Conservation (phyloP, 2,888 invertebrate genomes). For the Hipparchia sbordonii region DNA sequence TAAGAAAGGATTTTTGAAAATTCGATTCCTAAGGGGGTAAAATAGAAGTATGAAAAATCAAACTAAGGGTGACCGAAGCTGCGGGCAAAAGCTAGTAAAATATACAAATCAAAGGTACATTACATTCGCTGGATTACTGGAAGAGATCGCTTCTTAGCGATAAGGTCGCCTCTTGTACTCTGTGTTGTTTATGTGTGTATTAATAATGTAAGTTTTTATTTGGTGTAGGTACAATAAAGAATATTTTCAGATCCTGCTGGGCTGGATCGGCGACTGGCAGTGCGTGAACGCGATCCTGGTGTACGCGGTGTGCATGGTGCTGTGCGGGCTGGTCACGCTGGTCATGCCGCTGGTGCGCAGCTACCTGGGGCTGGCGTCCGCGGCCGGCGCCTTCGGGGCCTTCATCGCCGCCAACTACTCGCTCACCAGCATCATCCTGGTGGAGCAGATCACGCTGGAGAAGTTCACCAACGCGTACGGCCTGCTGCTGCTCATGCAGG, state of each 20-base stretch:
- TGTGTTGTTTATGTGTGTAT: no score
- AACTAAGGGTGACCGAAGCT: no score
- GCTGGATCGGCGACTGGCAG: constrained; percentile 93
- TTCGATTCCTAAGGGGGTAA: no score
- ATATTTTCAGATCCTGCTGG: constrained; percentile 88
- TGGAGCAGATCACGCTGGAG: constrained; percentile 94
- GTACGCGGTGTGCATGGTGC: constrained; percentile 91
- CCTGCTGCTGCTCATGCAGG: constrained; percentile 92
- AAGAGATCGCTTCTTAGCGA: no score
- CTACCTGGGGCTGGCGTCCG: constrained; percentile 84
- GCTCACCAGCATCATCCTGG: constrained; percentile 94
- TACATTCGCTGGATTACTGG: no score
- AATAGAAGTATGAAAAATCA: no score
- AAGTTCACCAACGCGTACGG: constrained; percentile 96
- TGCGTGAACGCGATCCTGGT: constrained; percentile 90
- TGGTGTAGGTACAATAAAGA: no score
- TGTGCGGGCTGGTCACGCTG: constrained; percentile 86
- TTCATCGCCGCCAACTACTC: constrained; percentile 96
- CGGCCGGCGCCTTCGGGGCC: constrained; percentile 92
- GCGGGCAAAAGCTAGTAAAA: no score
- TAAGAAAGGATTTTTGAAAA: no score
- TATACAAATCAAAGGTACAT: no score
- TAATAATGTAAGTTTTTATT: no score
- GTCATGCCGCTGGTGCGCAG: constrained; percentile 84
- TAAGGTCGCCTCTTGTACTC: no score